phyloP scores from a whole-genome alignment of 2,888 invertebrate species.

The Temnothorax unifasciatus region DNA sequence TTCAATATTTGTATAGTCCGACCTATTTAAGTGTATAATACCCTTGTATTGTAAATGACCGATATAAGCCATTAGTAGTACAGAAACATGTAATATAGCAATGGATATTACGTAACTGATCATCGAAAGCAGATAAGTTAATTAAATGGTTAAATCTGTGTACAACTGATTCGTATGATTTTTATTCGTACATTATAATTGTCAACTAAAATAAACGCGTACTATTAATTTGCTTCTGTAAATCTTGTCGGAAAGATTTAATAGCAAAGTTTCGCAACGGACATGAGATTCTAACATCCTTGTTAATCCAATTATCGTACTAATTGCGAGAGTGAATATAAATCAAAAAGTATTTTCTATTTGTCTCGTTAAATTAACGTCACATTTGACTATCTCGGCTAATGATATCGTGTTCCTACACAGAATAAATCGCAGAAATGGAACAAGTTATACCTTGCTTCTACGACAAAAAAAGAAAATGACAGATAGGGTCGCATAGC shows the following conservation, averaged over 20 bases:
- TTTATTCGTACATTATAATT: not conserved
- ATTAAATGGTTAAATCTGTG: not conserved
- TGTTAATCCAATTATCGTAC: conserved; percentile 59
- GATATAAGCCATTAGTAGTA: not conserved
- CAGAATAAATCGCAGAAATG: conserved; percentile 23
- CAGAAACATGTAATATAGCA: not conserved
- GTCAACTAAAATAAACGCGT: not conserved
- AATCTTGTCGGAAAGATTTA: conserved; percentile 2
- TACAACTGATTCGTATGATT: not conserved
- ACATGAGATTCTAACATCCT: conserved; percentile 46
- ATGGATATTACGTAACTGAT: conserved; percentile 13
- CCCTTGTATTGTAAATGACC: not conserved
- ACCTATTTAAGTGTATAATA: not conserved
- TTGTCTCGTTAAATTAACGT: conserved; percentile 4
- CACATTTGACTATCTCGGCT: not conserved
- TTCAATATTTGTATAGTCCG: conserved; percentile 4
- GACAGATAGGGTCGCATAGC: not conserved
- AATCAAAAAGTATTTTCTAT: conserved; percentile 1
- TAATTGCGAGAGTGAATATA: conserved; percentile 55
- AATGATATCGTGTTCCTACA: conserved; percentile 8
- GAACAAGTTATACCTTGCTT: not conserved
- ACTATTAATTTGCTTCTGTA: not conserved
- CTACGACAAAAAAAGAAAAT: not conserved
- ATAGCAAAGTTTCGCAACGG: conserved; percentile 25
- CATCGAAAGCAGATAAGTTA: not conserved